These are phyloP conservation scores for Globodera ellingtonae DNA, from an alignment of 1,140 invertebrate genomes.

Conservation along the genomic window DNA sequence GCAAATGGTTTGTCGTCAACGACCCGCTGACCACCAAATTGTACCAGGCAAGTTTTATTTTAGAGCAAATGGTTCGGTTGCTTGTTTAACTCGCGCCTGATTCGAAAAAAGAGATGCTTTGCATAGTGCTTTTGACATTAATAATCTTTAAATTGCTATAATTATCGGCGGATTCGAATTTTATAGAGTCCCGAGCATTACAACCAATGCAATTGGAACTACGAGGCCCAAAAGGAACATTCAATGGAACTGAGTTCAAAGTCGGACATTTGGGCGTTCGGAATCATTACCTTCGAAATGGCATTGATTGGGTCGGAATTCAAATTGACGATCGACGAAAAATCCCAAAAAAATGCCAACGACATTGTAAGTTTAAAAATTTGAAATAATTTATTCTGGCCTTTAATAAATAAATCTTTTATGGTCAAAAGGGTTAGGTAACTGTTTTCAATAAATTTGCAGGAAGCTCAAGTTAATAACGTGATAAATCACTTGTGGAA, in stretches of 20 bases:
- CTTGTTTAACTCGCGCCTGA: too few species aligned
- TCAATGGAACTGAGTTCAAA: conserved; percentile 16
- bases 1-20: conserved; percentile 6
- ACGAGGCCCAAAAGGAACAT: not conserved
- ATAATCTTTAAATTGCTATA: too few species aligned
- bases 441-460: too few species aligned
- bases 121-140: too few species aligned
- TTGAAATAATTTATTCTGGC: not conserved
- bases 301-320: not conserved
- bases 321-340: not conserved
- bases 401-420: not conserved
- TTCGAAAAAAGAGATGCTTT: too few species aligned
- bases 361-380: not conserved
- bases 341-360: not conserved
- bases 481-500: too few species aligned
- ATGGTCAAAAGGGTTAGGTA: too few species aligned
- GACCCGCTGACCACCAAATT: conserved; percentile 12
- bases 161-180: too few species aligned
- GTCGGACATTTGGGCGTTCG: conserved; percentile 19
- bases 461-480: too few species aligned
- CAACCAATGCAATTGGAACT: not conserved
- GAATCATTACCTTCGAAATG: conserved; percentile 5
- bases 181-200: conserved; percentile 3
- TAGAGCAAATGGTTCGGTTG: too few species aligned
- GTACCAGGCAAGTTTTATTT: not conserved